phyloP scores from a whole-genome alignment of 2,888 invertebrate species.

The Pristionchus mayeri region DNA sequence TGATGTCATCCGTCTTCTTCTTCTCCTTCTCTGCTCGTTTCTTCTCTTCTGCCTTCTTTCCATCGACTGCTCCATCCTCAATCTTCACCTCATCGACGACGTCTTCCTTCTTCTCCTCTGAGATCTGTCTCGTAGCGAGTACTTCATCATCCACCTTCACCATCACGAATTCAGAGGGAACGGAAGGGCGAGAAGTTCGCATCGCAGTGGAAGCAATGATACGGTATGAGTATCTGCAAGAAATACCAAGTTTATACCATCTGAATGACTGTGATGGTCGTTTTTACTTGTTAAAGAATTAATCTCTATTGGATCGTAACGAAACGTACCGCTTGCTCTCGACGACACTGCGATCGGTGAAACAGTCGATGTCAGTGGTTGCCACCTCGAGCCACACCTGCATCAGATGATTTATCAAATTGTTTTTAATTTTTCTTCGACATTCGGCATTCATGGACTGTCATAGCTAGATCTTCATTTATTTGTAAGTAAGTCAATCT shows the following conservation, averaged over 20 bases:
- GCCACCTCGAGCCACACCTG: constrained; percentile 73
- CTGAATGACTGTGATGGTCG: background rate
- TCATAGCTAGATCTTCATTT: background rate
- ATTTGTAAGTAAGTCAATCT: background rate
- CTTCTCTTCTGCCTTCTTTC: background rate
- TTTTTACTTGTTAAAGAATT: background rate
- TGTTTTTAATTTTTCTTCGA: background rate
- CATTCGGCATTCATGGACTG: background rate
- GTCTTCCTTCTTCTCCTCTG: constrained; percentile 42
- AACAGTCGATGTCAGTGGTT: constrained; percentile 63
- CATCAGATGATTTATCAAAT: background rate
- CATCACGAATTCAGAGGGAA: constrained; percentile 46
- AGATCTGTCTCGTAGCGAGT: background rate
- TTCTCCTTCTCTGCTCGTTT: constrained; percentile 39
- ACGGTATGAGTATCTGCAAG: constrained; percentile 42
- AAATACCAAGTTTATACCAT: too few species aligned
- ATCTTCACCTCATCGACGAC: constrained; percentile 6
- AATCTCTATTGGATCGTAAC: too few species aligned
- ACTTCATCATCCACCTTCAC: constrained; percentile 42
- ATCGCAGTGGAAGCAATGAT: constrained; percentile 28
- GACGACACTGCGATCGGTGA: constrained; percentile 69
- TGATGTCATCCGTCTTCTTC: constrained; percentile 26
- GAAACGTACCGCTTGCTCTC: constrained; percentile 69
- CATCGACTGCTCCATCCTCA: background rate
- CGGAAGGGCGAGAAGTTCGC: constrained; percentile 45